Percentiles rank a stretch among this genome's conserved stretches.
phyloP scores from a whole-genome alignment of 1,140 invertebrate species.

The Paramacrobiotus metropolitanus region DNA sequence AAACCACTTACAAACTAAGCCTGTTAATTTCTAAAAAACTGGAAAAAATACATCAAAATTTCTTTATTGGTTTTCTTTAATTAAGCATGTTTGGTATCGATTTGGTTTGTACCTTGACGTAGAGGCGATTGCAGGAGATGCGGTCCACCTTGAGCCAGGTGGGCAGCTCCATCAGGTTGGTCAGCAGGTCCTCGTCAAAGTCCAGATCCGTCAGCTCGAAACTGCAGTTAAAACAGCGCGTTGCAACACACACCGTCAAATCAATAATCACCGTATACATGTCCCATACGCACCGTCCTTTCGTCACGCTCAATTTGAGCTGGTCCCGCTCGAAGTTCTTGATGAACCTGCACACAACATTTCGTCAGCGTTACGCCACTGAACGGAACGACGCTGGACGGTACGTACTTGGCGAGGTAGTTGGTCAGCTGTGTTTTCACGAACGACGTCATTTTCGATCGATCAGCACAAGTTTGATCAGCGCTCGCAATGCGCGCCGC shows the following conservation, averaged over 20 bases:
- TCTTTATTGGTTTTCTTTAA: no score
- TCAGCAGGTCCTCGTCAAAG: slow-evolving; percentile 2
- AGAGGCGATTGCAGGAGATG: slow-evolving; percentile 2
- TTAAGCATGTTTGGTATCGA: no score
- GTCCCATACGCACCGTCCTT: no score
- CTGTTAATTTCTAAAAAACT: not conserved
- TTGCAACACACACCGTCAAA: no score
- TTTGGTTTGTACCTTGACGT: slow-evolving; percentile 4
- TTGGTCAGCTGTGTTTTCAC: not conserved
- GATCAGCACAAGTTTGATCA: no score
- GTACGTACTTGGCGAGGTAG: not conserved
- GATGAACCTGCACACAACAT: not conserved
- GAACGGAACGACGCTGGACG: not conserved
- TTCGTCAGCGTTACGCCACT: not conserved
- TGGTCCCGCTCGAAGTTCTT: slow-evolving; percentile 1
- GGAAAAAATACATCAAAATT: not conserved
- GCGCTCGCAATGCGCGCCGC: no score
- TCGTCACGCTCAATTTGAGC: slow-evolving; percentile 1
- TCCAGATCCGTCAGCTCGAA: not conserved
- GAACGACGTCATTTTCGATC: slow-evolving; percentile 1
- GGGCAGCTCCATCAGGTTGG: not conserved
- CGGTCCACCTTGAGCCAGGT: not conserved
- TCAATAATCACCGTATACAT: no score
- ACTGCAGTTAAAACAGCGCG: no score
- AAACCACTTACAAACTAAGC: no score